Evolutionary conservation across 2,113 vertebrate genomes (phyloP).

Genomic region (Toxotes chatareus): DNA sequence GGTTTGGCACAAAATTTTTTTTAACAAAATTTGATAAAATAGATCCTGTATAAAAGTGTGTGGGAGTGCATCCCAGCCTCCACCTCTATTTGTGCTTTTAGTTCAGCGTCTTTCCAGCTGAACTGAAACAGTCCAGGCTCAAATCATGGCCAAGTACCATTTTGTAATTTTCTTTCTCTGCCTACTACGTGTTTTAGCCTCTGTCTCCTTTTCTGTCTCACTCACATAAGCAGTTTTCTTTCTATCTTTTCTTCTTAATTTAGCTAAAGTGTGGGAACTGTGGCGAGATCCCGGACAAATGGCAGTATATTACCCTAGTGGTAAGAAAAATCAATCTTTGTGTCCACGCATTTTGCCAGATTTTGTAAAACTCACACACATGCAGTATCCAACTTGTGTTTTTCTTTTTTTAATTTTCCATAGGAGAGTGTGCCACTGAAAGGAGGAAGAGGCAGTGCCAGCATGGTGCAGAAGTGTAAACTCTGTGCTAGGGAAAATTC

Average conservation of each 20-base stretch:
- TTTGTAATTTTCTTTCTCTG: not conserved
- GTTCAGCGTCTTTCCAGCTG: not conserved
- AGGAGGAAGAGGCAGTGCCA: slow-evolving; percentile 94
- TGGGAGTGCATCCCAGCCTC: not conserved
- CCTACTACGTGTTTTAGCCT: not conserved
- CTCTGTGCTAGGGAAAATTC: slow-evolving; percentile 97
- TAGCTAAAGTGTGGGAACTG: slow-evolving; percentile 98
- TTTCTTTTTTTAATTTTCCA: not conserved
- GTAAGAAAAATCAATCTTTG: slow-evolving; percentile 75
- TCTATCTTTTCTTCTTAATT: slow-evolving; percentile 24
- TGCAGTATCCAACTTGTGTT: not conserved
- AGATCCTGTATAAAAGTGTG: too few relatives aligned
- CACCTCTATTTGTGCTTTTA: not conserved
- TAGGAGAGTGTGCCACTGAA: slow-evolving; percentile 94
- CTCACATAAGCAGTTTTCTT: not conserved
- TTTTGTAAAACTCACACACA: not conserved
- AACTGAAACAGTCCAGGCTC: too few relatives aligned
- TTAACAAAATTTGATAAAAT: too few relatives aligned
- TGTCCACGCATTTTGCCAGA: not conserved
- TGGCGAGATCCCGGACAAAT: slow-evolving; percentile 94
- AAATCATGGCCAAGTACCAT: too few relatives aligned
- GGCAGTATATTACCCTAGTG: slow-evolving; percentile 94
- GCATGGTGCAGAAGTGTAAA: slow-evolving; percentile 98
- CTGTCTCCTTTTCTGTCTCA: not conserved
- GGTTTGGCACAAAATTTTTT: too few relatives aligned